These are phyloP conservation scores for Stigmatopora nigra DNA, from an alignment of 2,113 vertebrate species.

Conservation along the genomic window DNA sequence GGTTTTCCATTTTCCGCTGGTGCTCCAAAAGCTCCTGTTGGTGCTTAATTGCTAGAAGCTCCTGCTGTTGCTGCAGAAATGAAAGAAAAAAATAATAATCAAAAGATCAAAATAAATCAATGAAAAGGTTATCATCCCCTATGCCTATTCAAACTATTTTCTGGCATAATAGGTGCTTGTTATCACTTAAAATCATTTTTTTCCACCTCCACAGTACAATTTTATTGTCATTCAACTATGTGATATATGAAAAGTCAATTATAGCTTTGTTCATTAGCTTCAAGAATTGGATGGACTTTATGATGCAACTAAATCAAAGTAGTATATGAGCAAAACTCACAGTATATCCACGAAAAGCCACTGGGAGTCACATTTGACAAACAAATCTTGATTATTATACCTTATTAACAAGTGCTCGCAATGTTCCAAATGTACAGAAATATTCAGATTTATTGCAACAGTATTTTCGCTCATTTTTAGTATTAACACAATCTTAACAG, in stretches of 20 bases:
- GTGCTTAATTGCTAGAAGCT: conserved; percentile 93
- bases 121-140: neutral
- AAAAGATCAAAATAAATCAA: conserved; percentile 1
- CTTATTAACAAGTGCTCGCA: neutral
- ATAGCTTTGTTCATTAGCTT: conserved; percentile 27
- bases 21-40: conserved; percentile 96
- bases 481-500: no score
- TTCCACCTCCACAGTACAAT: neutral
- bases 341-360: no score
- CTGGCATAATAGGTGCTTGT: neutral
- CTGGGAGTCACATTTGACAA: no score
- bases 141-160: neutral
- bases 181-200: conserved; percentile 1
- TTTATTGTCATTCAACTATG: conserved; percentile 27
- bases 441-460: no score
- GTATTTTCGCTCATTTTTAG: neutral
- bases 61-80: conserved; percentile 86
- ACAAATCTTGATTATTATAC: no score
- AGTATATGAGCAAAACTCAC: neutral
- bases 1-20: conserved; percentile 93
- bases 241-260: conserved; percentile 36
- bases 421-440: neutral
- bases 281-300: conserved; percentile 36
- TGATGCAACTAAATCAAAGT: neutral
- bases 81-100: neutral